Conservation (phyloP, 2,888 invertebrate genomes). For the Anthoptus insignis region DNA sequence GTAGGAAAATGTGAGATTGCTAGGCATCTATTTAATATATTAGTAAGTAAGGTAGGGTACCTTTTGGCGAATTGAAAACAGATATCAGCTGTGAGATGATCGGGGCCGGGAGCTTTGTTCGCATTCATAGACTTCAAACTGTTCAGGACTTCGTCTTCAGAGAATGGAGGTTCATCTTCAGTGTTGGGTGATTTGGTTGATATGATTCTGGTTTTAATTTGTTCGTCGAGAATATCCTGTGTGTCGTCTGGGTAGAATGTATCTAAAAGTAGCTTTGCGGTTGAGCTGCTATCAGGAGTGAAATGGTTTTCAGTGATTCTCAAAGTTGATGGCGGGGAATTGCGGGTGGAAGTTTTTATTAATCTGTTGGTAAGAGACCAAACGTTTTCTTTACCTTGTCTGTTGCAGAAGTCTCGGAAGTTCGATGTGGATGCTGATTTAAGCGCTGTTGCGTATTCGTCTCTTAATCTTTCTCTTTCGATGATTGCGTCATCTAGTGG, state of each 20-base stretch:
- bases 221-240: not conserved
- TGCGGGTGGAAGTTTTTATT: not conserved
- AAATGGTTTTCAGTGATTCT: not conserved
- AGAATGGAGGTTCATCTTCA: too few relatives aligned
- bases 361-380: not conserved
- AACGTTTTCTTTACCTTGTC: not conserved
- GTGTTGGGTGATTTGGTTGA: too few relatives aligned
- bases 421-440: conserved; percentile 22
- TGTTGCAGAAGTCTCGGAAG: conserved; percentile 49
- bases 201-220: not conserved
- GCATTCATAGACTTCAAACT: not conserved
- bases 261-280: not conserved
- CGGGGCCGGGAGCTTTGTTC: conserved; percentile 33
- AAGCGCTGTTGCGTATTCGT: not conserved
- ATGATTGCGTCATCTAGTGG: not conserved
- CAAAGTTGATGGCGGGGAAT: not conserved
- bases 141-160: too few relatives aligned
- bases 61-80: conserved; percentile 41
- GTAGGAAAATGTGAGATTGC: conserved; percentile 39
- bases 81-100: not conserved
- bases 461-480: not conserved
- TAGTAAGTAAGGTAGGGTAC: conserved; percentile 31
- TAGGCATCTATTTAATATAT: conserved; percentile 18
- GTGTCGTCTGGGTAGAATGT: not conserved
- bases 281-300: not conserved